Base-by-base conservation (phyloP, 1,140 invertebrate species). In the Piezodorus guildinii region DNA sequence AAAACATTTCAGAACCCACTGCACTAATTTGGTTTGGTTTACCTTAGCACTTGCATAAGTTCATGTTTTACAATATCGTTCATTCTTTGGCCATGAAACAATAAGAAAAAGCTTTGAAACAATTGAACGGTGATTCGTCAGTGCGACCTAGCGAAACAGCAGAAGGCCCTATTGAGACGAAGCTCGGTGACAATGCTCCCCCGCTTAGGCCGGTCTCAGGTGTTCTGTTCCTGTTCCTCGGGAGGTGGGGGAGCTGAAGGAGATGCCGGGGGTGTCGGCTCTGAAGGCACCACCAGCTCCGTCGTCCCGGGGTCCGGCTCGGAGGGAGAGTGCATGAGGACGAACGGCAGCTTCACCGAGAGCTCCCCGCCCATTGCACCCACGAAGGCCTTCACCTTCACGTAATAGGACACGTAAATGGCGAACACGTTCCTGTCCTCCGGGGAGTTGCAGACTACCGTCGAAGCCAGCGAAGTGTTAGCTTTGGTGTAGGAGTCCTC, bases 381-480 rank as follows among this genome's bases (percentile, higher is more conserved):
- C 1, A 89, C 77, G 4, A 86, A 75, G 0, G 90, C 74, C 75
- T 90, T 90, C 0, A 91, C 85, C 81, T 92, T 91, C 0, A 91
- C 88, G 69, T 92, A 92, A 72, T 92, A 92, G 0, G 87, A 89
- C 6, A 93, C 89, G 72, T 91, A 91, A 66, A 92, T 92, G 59
- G 89, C 89, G 70, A 91, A 92, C 1, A 91, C 86, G 70, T 91
- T 91, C 60, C 88, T 78, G 62, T 89, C 86, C 62, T 88, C 83
- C 0, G 80, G 74, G 9, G 74, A 74, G 64, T 80, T 80, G 52
- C 80, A 83, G 2, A 81, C 68, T 9, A 89, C 83, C 0, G 85
- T 85, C 0, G 85, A 86, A 0, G 86, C 85, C 0, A 88, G 75
- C 64, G 79, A 83, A 1, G 82, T 79, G 3, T 80, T 85, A 0